Conservation (phyloP, 2,113 vertebrate species). For the Silurus meridionalis region DNA sequence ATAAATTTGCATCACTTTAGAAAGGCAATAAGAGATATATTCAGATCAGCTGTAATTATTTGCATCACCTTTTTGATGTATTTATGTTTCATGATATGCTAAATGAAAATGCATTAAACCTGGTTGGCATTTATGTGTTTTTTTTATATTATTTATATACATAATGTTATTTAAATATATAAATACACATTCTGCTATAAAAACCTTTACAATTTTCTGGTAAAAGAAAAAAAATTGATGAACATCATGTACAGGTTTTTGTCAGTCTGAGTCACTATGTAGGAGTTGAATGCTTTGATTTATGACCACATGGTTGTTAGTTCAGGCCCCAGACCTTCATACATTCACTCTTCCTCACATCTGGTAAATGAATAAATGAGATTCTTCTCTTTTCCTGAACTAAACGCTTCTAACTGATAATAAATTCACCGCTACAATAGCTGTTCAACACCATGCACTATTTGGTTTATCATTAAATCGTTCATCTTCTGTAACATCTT, state of each 20-base stretch:
- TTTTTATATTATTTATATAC: background rate
- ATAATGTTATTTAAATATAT: background rate
- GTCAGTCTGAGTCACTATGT: background rate
- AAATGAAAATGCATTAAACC: conserved; percentile 40
- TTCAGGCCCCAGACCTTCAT: background rate
- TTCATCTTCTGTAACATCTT: background rate
- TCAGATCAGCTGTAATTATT: conserved; percentile 30
- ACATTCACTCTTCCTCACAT: background rate
- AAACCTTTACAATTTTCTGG: background rate
- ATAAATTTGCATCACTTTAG: conserved; percentile 33
- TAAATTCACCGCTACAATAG: background rate
- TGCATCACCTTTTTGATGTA: conserved; percentile 43
- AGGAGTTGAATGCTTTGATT: background rate
- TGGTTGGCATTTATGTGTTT: conserved; percentile 38
- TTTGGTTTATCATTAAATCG: background rate
- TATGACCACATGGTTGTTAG: background rate
- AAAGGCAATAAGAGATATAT: conserved; percentile 41
- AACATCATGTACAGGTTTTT: background rate
- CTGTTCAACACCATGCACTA: background rate
- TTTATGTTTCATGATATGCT: conserved; percentile 41
- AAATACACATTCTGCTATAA: background rate
- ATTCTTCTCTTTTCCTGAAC: background rate
- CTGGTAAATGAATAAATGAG: background rate
- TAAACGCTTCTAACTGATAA: background rate
- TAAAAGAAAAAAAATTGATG: background rate